Evolutionary conservation across 2,888 invertebrate genomes (phyloP).

Genomic region (Nephrotoma guestfalica): DNA sequence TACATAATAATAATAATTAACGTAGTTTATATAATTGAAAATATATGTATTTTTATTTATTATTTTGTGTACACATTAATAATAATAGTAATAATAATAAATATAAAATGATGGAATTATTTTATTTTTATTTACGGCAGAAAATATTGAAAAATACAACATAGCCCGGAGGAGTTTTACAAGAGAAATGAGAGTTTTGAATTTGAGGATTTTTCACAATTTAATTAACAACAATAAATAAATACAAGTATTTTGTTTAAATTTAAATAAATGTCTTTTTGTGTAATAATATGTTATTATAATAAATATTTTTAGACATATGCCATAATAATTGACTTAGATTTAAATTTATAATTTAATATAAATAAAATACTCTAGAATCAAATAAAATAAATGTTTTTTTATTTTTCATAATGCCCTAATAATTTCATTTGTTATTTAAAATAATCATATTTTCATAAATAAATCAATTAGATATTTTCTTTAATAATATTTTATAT

Average conservation of each 20-base stretch:
- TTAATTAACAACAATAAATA: not conserved
- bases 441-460: not conserved
- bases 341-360: not conserved
- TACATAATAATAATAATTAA: not conserved
- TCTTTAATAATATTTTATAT: not conserved
- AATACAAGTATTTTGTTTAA: no score
- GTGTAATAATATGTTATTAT: not conserved
- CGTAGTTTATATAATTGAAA: not conserved
- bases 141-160: not conserved
- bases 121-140: not conserved
- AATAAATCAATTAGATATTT: not conserved
- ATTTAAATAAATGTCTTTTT: not conserved
- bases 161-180: not conserved
- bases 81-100: not conserved
- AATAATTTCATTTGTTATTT: not conserved
- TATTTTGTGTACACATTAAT: not conserved
- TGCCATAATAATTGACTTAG: not conserved
- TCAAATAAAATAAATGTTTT: not conserved
- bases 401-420: not conserved
- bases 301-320: not conserved
- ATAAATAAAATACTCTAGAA: not conserved
- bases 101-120: not conserved
- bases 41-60: not conserved
- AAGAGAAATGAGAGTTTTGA: not conserved
- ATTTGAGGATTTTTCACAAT: not conserved